Conservation (phyloP, 2,888 invertebrate genomes). For the Lomographa bimaculata region DNA sequence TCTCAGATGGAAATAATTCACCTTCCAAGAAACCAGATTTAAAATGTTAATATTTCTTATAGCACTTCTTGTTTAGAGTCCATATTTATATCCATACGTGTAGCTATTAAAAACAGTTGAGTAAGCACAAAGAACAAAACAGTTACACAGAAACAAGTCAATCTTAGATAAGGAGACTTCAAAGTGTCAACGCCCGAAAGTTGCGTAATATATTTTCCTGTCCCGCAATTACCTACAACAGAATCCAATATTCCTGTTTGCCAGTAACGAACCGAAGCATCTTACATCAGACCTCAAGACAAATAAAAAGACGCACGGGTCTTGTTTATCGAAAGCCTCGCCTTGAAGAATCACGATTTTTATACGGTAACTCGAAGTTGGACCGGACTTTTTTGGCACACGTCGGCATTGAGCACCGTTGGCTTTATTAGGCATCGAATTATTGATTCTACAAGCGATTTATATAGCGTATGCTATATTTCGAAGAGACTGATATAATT, state of each 20-base stretch:
- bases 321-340: constrained; percentile 60
- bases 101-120: too few relatives aligned
- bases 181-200: background rate
- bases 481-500: constrained; percentile 4
- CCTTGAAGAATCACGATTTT: constrained; percentile 57
- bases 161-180: constrained; percentile 4
- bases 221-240: constrained; percentile 5
- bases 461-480: constrained; percentile 33
- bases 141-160: too few relatives aligned
- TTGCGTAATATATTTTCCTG: constrained; percentile 10
- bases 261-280: constrained; percentile 41
- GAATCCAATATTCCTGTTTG: constrained; percentile 34
- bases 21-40: constrained; percentile 3
- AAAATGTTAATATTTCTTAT: too few relatives aligned
- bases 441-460: constrained; percentile 41
- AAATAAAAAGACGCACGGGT: constrained; percentile 54
- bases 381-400: constrained; percentile 61
- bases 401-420: constrained; percentile 56
- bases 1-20: too few relatives aligned
- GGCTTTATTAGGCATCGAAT: constrained; percentile 51
- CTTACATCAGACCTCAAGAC: constrained; percentile 40
- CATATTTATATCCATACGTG: too few relatives aligned
- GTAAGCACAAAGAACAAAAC: too few relatives aligned
- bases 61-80: too few relatives aligned
- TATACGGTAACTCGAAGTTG: constrained; percentile 43